Conservation (phyloP, 2,888 invertebrate genomes). For the Tenodera sinensis region DNA sequence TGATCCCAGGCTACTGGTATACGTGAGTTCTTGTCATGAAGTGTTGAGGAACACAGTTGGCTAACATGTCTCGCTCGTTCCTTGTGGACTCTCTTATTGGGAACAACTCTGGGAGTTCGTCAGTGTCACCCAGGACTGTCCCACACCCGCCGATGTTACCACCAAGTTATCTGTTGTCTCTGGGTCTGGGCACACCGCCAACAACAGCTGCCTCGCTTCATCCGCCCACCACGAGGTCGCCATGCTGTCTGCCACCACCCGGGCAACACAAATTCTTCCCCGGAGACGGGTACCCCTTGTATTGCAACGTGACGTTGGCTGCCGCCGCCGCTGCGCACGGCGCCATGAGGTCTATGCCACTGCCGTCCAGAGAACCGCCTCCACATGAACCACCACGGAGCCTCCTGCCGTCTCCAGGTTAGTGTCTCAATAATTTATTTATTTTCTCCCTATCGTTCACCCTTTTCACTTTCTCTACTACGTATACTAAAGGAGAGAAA, state of each 20-base stretch:
- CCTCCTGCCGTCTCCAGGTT: conserved; percentile 33
- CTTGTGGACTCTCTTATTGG: conserved; percentile 75
- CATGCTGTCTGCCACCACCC: conserved; percentile 19
- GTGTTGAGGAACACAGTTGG: neutral
- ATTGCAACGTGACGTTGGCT: conserved; percentile 11
- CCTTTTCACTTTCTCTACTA: too few relatives aligned
- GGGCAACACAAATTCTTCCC: conserved; percentile 18
- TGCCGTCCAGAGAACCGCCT: neutral
- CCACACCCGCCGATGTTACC: conserved; percentile 28
- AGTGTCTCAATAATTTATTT: neutral
- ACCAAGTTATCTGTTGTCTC: conserved; percentile 23
- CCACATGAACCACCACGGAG: conserved; percentile 27
- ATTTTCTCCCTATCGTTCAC: too few relatives aligned
- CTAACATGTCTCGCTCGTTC: conserved; percentile 74
- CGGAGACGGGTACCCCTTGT: neutral
- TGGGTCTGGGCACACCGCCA: conserved; percentile 25
- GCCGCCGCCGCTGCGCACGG: conserved; percentile 1
- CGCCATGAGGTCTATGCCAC: conserved; percentile 22
- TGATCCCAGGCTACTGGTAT: too few relatives aligned
- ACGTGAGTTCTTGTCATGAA: neutral
- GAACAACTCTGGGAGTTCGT: conserved; percentile 54
- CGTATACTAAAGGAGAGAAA: too few relatives aligned
- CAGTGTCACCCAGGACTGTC: conserved; percentile 42
- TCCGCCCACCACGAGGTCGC: neutral
- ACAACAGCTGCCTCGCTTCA: neutral